A percentile compares a stretch with the other conserved stretches of the same genome.
phyloP scores from a whole-genome alignment of 2,113 vertebrate species.

The Scopus umbretta region DNA sequence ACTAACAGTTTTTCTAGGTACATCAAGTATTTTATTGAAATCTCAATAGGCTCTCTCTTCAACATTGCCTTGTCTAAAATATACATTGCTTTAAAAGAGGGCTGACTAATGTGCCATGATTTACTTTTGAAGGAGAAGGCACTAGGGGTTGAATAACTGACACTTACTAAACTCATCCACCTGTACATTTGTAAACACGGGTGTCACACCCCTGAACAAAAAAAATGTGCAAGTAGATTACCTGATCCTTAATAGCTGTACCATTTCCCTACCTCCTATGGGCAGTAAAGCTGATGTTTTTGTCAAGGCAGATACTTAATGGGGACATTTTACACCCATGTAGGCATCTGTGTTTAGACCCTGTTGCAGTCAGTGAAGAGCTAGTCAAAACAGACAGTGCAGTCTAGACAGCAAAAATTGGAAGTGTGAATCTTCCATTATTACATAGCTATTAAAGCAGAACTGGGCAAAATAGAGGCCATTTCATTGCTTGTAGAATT shows the following conservation, averaged over 20 bases:
- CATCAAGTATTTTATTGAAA: background rate
- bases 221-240: background rate
- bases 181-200: background rate
- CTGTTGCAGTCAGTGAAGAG: background rate
- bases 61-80: background rate
- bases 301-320: background rate
- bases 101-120: background rate
- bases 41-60: background rate
- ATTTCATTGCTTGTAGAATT: background rate
- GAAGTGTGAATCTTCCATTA: background rate
- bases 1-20: background rate
- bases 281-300: background rate
- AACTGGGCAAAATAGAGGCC: background rate
- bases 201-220: background rate
- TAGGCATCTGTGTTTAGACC: background rate
- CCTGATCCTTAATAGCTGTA: background rate
- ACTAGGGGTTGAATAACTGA: background rate
- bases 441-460: background rate
- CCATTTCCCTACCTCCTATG: background rate
- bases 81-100: background rate
- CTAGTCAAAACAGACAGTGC: background rate
- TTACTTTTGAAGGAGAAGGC: background rate
- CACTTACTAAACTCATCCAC: background rate
- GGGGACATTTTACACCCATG: background rate
- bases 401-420: background rate